Conservation (phyloP, 2,888 invertebrate genomes). For the Parthenolecanium corni region DNA sequence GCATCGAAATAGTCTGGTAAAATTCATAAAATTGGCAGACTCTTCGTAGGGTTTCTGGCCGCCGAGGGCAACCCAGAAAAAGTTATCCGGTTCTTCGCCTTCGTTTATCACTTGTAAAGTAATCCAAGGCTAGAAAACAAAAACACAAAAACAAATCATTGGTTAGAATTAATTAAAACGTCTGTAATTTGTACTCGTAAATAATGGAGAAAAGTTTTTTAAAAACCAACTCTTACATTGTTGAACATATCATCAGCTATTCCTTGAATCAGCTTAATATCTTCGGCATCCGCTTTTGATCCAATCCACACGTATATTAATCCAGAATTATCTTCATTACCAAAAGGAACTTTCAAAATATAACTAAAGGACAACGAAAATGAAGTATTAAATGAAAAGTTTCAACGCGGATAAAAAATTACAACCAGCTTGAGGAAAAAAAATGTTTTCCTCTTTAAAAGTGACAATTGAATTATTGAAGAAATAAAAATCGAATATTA, state of each 20-base stretch:
- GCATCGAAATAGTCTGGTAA: slow-evolving; percentile 88
- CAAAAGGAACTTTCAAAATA: slow-evolving; percentile 83
- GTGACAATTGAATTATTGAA: neutral
- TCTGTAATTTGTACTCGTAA: neutral
- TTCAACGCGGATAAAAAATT: slow-evolving; percentile 30
- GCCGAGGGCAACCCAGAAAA: slow-evolving; percentile 94
- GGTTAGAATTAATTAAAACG: neutral
- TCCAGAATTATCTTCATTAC: slow-evolving; percentile 57
- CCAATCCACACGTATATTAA: slow-evolving; percentile 97
- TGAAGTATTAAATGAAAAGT: no score
- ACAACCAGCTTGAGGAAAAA: neutral
- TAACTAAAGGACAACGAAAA: slow-evolving; percentile 61
- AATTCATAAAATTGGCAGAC: slow-evolving; percentile 83
- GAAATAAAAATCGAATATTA: no score
- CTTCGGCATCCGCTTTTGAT: slow-evolving; percentile 67
- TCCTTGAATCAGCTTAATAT: slow-evolving; percentile 74
- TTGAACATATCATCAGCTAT: slow-evolving; percentile 89
- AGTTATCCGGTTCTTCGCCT: slow-evolving; percentile 94
- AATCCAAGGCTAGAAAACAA: slow-evolving; percentile 41
- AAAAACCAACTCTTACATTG: slow-evolving; percentile 59
- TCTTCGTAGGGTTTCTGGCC: slow-evolving; percentile 81
- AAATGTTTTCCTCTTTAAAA: no score
- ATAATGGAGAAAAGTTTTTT: neutral
- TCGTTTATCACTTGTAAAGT: slow-evolving; percentile 68
- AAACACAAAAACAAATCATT: slow-evolving; percentile 18